Evolutionary conservation across 2,113 vertebrate genomes (phyloP).

Genomic region (Cavia aperea): DNA sequence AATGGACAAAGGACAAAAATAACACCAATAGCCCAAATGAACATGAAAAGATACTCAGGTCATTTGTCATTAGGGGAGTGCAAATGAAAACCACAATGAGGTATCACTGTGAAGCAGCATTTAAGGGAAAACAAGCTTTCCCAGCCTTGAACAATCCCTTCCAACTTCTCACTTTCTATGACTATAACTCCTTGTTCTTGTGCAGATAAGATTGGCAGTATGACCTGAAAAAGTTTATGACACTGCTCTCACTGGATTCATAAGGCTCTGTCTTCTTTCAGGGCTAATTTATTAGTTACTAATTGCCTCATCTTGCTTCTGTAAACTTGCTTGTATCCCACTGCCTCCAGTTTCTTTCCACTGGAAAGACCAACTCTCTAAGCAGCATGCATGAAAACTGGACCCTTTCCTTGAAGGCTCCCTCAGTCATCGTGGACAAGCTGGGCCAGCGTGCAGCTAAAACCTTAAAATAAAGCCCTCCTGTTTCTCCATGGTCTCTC

Average conservation of each 20-base stretch:
- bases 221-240: background rate
- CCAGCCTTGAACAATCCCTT: background rate
- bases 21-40: background rate
- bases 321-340: background rate
- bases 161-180: background rate
- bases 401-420: background rate
- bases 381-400: background rate
- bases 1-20: background rate
- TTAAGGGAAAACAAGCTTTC: background rate
- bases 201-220: background rate
- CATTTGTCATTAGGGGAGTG: background rate
- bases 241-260: background rate
- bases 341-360: background rate
- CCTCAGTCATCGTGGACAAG: background rate
- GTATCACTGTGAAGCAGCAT: background rate
- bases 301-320: background rate
- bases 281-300: background rate
- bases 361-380: background rate
- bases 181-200: background rate
- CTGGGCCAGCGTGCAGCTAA: background rate
- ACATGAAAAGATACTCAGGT: background rate
- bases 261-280: background rate
- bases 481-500: background rate
- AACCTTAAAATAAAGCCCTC: background rate
- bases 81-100: background rate